Evolutionary conservation across 53 echinoderm and acorn worm genomes (phyloP), one percentile per base, ranked within the genome.

Genomic region (Henricia sp.): DNA sequence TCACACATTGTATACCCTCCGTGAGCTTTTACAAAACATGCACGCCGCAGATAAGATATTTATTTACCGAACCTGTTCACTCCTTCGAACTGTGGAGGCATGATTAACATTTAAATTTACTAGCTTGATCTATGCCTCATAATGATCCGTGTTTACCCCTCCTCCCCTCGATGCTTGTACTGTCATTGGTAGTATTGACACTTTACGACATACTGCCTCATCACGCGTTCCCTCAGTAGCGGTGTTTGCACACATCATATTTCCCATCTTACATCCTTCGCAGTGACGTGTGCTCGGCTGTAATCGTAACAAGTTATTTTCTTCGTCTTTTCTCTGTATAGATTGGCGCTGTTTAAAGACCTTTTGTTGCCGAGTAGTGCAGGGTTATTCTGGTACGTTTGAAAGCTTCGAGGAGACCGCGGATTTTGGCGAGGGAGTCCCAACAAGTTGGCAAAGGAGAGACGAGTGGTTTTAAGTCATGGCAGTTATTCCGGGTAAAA

Each of bases 401-500:
- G 27, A 56, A 23, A 56, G 25, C 24, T 24, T 1, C 0, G 25
- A 56, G 27, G 56, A 56, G 24, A 23, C 24, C 5, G 9, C 48
- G 17, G 51, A 70, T 30, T 50, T 30, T 30, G 51, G 21, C 30
- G 43, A 28, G 19, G 32, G 50, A 33, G 26, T 16, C 46, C 48
- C 71, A 25, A 21, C 5, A 46, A 71, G 54, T 36, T 73, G 52
- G 25, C n/a, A n/a, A n/a, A n/a, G n/a, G 0, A 34, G n/a, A 53
- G 73, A 52, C 37, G n/a, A 29, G 52, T 52, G 36, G 21, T 20
- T 52, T 52, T 30, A 23, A 73, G 52, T 28, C 21, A 71, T 73
- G 73, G 73, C 73, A 53, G 54, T 73, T 52, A 54, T 73, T 23
- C 73, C 73, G 21, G 73, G 73, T 53, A 73, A 73, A 54, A 73